phyloP scores from a whole-genome alignment of 2,797 vertebrate species.

The Rousettus madagascariensis region DNA sequence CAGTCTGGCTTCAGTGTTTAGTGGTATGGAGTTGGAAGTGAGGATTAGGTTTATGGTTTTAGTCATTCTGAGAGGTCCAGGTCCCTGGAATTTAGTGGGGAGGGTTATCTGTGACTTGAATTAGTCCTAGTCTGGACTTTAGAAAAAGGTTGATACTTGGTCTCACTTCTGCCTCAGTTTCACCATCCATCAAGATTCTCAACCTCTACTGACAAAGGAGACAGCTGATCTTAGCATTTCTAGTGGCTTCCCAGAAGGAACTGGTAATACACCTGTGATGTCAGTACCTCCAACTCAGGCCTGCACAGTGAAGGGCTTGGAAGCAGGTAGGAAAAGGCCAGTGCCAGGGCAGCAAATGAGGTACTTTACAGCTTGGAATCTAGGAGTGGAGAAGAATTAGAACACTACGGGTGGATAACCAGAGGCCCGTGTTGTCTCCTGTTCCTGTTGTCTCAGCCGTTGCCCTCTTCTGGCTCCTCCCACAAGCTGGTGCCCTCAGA shows the following conservation, averaged over 20 bases:
- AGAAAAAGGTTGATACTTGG: not conserved
- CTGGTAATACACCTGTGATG: not conserved
- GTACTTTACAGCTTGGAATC: not conserved
- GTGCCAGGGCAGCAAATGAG: not conserved
- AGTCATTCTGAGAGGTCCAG: not conserved
- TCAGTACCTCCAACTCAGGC: not conserved
- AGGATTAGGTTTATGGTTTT: not conserved
- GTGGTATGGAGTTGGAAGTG: not conserved
- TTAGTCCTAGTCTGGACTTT: not conserved
- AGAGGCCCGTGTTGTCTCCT: not conserved
- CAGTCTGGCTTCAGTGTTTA: not conserved
- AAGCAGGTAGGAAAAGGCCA: not conserved
- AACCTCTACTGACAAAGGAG: not conserved
- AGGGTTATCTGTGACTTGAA: not conserved
- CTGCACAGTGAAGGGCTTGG: not conserved
- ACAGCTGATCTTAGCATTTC: not conserved
- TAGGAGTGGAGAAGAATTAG: not conserved
- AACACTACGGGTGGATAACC: not conserved
- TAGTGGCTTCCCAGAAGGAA: not conserved
- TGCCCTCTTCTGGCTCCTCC: not conserved
- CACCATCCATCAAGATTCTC: not conserved
- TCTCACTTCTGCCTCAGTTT: not conserved
- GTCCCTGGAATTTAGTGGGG: not conserved
- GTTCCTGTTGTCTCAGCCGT: not conserved
- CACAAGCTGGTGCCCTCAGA: not conserved